Evolutionary conservation across 2,797 vertebrate genomes (phyloP), one percentile per base, ranked within the genome.

Genomic region (Aythya fuligula): DNA sequence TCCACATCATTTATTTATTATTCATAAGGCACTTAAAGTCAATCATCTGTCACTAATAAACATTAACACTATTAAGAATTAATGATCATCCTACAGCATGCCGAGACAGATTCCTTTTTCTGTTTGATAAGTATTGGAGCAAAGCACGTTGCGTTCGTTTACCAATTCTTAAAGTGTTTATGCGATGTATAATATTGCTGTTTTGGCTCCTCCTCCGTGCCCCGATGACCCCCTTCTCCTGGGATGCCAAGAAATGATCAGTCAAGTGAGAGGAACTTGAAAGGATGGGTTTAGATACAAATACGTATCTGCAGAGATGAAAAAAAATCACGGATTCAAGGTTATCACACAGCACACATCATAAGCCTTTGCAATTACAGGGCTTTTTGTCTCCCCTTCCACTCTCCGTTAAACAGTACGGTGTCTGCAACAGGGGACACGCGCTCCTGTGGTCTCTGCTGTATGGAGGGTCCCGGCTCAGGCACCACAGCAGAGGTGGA

Each of bases 21-120:
- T 97, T 98, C 92, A 96, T 89, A 96, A 96, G 90, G 91, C 89
- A 96, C 95, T 97, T 97, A 97, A 97, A 98, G 90, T 94, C 96
- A 97, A 96, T 97, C 96, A 97, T 95, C 96, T 96, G 95, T 97
- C 95, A 95, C 97, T 97, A 97, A 97, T 95, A 98, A 98, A 97
- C 96, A 97, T 97, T 97, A 97, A 94, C 96, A 95, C 94, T 96
- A 97, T 98, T 97, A 97, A 98, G 97, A 98, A 98, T 97, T 96
- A 97, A 95, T 87, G 92, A 94, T 95, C 94, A 94, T 97, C 77
- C 90, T 83, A 95, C 54, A 94, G 69, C 95, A 89, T 61, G 61
- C 94, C 86, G 94, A 97, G 95, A 97, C 93, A 91, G 89, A 89
- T 80, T 95, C 93, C 96, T 92, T 89, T 84, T 96, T 96, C 87